These are phyloP conservation scores for Manis javanica DNA, from an alignment of 2,797 vertebrate species.

Conservation along the genomic window DNA sequence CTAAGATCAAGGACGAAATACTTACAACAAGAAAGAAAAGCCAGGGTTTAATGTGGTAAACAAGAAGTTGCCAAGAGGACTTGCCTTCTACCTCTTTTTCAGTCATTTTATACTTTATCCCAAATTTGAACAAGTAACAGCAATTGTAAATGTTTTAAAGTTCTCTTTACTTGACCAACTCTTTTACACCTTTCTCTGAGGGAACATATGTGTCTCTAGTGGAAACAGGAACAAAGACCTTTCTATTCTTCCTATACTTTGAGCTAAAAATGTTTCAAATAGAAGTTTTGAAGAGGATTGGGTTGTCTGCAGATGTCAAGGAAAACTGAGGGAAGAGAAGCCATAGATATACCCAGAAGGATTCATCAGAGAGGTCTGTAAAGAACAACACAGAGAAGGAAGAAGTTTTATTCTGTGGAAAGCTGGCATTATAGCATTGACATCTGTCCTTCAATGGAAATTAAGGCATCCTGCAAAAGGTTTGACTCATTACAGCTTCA, in stretches of 20 bases:
- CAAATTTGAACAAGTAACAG: conserved; percentile 5
- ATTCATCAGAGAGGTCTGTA: background rate
- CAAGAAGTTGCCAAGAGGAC: background rate
- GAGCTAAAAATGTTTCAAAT: background rate
- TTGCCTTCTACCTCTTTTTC: background rate
- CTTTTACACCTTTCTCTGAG: background rate
- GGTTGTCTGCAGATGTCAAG: background rate
- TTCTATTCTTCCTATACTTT: background rate
- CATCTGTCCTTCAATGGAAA: background rate
- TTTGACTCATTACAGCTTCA: background rate
- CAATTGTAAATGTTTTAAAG: conserved; percentile 3
- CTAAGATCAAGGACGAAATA: background rate
- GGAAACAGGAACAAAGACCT: conserved; percentile 14
- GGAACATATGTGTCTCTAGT: background rate
- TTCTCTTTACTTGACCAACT: background rate
- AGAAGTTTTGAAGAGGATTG: background rate
- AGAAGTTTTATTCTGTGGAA: background rate
- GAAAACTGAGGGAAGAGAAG: background rate
- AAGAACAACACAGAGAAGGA: background rate
- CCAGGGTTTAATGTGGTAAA: background rate
- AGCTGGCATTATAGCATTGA: background rate
- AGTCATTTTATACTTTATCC: conserved; percentile 19
- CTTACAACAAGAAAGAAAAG: background rate
- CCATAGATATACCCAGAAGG: background rate
- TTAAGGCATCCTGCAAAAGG: background rate